Evolutionary conservation across 2,888 invertebrate species (phyloP), one percentile per base, ranked within the genome.

Genomic region (Noctua janthe): DNA sequence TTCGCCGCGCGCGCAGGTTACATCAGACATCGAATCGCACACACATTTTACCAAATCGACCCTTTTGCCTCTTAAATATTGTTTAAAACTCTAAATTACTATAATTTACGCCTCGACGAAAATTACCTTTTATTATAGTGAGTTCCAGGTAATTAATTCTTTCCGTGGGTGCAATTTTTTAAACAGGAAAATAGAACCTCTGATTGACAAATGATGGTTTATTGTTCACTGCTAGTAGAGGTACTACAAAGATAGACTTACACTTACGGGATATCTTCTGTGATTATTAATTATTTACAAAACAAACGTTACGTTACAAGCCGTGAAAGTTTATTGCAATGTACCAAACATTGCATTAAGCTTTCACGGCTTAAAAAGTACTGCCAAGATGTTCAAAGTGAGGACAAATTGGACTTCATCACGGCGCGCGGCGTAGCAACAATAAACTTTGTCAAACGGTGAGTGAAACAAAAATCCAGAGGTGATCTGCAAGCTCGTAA

Each of bases 21-120:
- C 77, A 89, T 81, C 88, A 56, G 43, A 54, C 69, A 15, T 71
- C 85, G 35, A 49, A 76, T 67, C 72, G 47, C 59, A 70, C 66
- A 20, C 51, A 74, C 3, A 59, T 78, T 79, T 88, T 85, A 79
- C 80, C 73, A 83, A 89, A 91, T 87, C 72, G 66, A 82, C 78
- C 82, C 81, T 87, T 87, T 87, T 75, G 20, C 23, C 47, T 72
- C 39, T 39, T 29, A 74, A 83, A 80, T 72, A 73, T 67, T 74
- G 13, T 74, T 76, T 69, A 77, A 73, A 82, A 77, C 70, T 70
- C 62, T 35, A 74, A 82, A 77, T 82, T 56, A 73, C 62, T 20
- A 20, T 70, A 75, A 84, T 81, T 39, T 72, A 35, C 35, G n/a
- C 29, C 29, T 43, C 54, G 56, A 62, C 10, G 6, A 54, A 29